Evolutionary conservation across 2,797 vertebrate genomes (phyloP), one percentile per base, ranked within the genome.

Genomic region (Coendou prehensilis): DNA sequence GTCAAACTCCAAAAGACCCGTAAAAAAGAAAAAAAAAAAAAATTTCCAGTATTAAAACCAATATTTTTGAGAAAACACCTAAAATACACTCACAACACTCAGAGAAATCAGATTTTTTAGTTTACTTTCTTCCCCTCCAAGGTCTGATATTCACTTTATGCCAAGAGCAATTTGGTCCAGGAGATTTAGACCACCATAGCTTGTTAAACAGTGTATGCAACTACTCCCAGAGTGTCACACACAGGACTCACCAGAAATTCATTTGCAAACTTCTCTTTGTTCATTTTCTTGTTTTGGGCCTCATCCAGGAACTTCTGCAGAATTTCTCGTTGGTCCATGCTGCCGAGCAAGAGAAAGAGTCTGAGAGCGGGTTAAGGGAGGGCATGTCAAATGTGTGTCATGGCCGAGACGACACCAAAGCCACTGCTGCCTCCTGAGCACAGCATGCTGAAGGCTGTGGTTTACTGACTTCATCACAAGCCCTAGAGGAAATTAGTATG

Each of bases 401-500:
- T 96, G 69, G 97, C 95, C 64, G 96, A 98, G 98, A 67, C n/a
- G 17, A 73, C 69, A 45, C 91, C 3, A 15, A 69, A 98, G 97
- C 97, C 96, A 64, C 96, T 86, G 97, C 94, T 75, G 89, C 96
- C 13, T 93, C 95, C 79, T 2, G n/a, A 94, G 85, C 91, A 93
- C 96, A 94, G 20, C 96, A 92, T 22, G 85, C 63, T 57, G 96
- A 95, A 93, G 97, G 81, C 98, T 99, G 99, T 98, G 98, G 99
- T 99, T 99, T 98, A 97, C 98, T 98, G 98, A 98, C 98, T 98
- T 98, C 98, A 98, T 98, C 98, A 87, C 97, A 97, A 98, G 98
- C 98, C 98, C 97, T 95, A 97, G 98, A 99, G 99, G 99, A 99
- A 99, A 98, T 98, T 98, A 97, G 98, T 99, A 97, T 98, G 98